Base-by-base conservation (phyloP, 1,140 invertebrate genomes). In the Conus ventricosus region DNA sequence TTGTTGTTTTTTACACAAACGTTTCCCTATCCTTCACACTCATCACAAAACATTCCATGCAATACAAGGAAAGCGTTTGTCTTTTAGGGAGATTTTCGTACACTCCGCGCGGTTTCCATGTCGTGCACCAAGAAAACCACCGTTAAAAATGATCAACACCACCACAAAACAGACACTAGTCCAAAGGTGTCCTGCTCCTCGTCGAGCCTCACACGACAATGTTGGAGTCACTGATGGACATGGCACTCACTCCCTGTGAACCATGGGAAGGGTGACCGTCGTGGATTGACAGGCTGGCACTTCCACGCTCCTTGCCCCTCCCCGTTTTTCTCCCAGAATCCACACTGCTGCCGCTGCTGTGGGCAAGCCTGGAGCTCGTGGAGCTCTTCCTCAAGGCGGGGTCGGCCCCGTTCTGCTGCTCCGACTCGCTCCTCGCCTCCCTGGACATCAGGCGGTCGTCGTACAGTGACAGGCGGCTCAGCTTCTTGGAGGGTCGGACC, bases 361-460 rank as follows among this genome's bases (percentile, higher is more conserved):
- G 17, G 53, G 85, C 23, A 23, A 87, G 3, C 17, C 54, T 57
- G 51, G 71, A 87, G 5, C 67, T 57, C 51, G 85, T 80, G 23
- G 75, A 87, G 75, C 71, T 87, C 71, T 78, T 87, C 25, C 57
- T 87, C 54, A 87, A 25, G 13, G 71, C n/a, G 1, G 5, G 17
- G 39, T 87, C 75, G 0, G 3, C 27, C 3, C 15, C n/a, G 5
- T 27, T 75, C 3, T n/a, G 5, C 13, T 80, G n/a, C 8, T 15
- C n/a, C 3, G 39, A 39, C 27, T 27, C 63, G 39, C 25, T 17
- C 27, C 53, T 27, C 5, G n/a, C 5, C 5, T 78, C 51, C 2
- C 85, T 54, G 20, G 85, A 78, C 97, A 98, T 98, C 95, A 98
- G 97, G 57, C 97, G 95, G 92, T 98, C 98, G 92, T 98, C 97